Conservation (phyloP, 2,113 vertebrate genomes). For the Poeciliopsis occidentalis region DNA sequence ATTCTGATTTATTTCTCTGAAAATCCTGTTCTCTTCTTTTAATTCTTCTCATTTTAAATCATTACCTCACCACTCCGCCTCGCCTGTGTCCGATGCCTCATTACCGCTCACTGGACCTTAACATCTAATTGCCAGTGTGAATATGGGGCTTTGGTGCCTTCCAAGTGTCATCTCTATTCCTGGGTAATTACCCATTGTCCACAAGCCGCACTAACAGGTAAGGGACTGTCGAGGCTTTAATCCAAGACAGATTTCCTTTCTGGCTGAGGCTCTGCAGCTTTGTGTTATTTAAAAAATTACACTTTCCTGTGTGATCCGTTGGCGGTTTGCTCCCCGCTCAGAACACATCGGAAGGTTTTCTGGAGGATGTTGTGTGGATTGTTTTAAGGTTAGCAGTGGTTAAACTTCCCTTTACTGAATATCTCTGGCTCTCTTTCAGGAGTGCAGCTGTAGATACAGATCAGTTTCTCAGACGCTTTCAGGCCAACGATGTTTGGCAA, state of each 20-base stretch:
- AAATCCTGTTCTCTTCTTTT: not conserved
- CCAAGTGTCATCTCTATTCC: constrained; percentile 35
- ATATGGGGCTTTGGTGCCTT: constrained; percentile 37
- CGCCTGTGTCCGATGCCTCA: constrained; percentile 29
- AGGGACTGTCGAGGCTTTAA: constrained; percentile 16
- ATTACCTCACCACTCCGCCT: not conserved
- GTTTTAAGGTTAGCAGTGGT: too few species aligned
- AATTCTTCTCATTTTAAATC: not conserved
- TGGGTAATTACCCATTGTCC: constrained; percentile 60
- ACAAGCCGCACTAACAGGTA: constrained; percentile 41
- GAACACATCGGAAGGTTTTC: not conserved
- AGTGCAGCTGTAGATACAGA: not conserved
- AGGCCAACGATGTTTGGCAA: too few species aligned
- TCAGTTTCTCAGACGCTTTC: too few species aligned
- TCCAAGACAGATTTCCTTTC: constrained; percentile 1
- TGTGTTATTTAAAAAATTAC: not conserved
- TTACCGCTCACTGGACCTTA: constrained; percentile 56
- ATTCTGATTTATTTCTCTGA: not conserved
- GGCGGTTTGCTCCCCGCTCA: not conserved
- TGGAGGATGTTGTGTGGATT: not conserved
- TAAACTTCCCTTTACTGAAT: not conserved
- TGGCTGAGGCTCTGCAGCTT: not conserved
- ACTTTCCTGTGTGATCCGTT: not conserved
- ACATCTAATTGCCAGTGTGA: constrained; percentile 57
- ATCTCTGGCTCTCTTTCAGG: not conserved